Evolutionary conservation across 2,113 vertebrate genomes (phyloP), one percentile per base, ranked within the genome.

Genomic region (Tyto alba): DNA sequence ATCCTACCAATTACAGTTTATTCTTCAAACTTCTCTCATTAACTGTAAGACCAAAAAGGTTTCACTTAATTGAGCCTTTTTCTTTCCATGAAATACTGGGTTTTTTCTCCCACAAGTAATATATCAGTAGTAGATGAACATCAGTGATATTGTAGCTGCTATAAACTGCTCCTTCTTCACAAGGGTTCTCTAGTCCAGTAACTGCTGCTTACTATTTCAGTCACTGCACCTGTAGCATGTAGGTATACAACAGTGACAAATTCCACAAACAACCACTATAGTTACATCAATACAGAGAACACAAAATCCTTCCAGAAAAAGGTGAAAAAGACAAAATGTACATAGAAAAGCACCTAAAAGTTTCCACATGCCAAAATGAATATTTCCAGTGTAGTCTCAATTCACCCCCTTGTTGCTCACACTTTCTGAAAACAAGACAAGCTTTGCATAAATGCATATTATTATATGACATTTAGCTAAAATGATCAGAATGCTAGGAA

Each of bases 1-100:
- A 94, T 89, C 84, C 85, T 92, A 96, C 94, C 95, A 95, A 92
- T 94, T 90, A 96, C 40, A 96, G 90, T 36, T 91, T 85, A 74
- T 82, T 96, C 90, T 96, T 95, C 89, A 97, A 93, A 94, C 48
- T 90, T 92, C 36, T 63, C 97, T 97, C 93, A 97, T 95, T 96
- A 97, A 89, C 92, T 94, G 23, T 83, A 96, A 97, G 63, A 94
- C 85, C 90, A 95, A 96, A 97, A 96, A 87, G 78, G 77, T 95
- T 97, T 92, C 26, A 34, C 76, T 94, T 96, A 96, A 96, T 82
- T 95, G 69, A 78, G 78, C 62, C 85, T 85, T 95, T 91, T 75
- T 82, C 84, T 85, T 96, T 95, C 95, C 36, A 41, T 95, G 93
- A 97, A 96, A 97, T 95, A 97, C 50, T 96, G 75, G 67, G 67